These are phyloP conservation scores for Pithys albifrons DNA, from an alignment of 2,113 vertebrate genomes.

Conservation along the genomic window DNA sequence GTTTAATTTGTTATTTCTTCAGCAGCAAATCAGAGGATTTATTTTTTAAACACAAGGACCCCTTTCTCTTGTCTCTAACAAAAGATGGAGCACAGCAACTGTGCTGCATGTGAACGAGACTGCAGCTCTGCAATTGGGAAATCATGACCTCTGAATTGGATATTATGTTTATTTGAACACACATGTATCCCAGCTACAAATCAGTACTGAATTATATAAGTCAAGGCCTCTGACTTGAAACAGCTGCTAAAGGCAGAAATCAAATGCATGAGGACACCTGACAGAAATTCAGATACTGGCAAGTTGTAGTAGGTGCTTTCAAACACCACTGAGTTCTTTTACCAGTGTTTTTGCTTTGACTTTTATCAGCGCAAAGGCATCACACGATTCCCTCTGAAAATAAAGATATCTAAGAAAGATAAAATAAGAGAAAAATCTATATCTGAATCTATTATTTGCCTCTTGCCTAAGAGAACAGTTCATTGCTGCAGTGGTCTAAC, in stretches of 20 bases:
- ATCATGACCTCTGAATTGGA: not conserved
- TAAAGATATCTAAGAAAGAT: not conserved
- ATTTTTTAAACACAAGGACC: not conserved
- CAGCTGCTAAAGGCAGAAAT: not conserved
- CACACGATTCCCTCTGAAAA: slow-evolving; percentile 2
- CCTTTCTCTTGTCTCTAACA: not conserved
- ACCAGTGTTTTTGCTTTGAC: not conserved
- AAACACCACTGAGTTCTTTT: not conserved
- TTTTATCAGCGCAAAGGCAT: not conserved
- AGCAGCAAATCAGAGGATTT: not conserved
- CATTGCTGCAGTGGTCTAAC: not conserved
- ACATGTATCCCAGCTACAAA: not conserved
- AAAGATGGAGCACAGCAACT: not conserved
- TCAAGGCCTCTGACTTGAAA: not conserved
- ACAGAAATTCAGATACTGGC: not conserved
- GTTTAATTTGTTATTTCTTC: not conserved
- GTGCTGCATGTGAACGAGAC: not conserved
- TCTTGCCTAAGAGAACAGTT: slow-evolving; percentile 3
- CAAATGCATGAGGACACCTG: not conserved
- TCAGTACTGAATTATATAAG: not conserved
- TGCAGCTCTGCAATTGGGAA: not conserved
- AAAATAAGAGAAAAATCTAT: slow-evolving; percentile 24
- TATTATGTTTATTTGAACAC: not conserved
- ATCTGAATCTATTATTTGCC: slow-evolving; percentile 10
- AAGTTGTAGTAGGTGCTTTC: not conserved